Base-by-base conservation (phyloP, 2,888 invertebrate genomes). In the Ametastegia equiseti region DNA sequence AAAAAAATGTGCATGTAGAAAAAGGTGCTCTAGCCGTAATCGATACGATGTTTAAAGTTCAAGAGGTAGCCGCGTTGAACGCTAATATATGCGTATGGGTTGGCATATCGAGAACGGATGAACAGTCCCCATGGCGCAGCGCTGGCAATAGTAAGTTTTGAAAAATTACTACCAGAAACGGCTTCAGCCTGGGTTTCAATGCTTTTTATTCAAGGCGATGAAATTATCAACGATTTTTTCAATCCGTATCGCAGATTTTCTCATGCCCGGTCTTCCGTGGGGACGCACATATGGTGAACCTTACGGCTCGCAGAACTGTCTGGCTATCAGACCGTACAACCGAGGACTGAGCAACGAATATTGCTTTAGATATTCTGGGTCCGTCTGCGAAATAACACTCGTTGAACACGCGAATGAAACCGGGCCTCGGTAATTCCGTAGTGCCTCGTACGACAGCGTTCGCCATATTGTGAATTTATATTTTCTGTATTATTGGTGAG, bases 21-120 rank as follows among this genome's bases (percentile, higher is more conserved):
- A 54, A 75, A 30, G 23, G 23, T 36, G 75, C 75, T 36, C 27
- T 75, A 15, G 75, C 75, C n/a, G 19, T 75, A 39, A 54, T 75
- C 54, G 75, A 75, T 9, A 54, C 11, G 36, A 54, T 36, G 50
- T 19, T 19, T 2, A 50, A 75, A 15, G 47, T 71, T 47, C 13
- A 27, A 27, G 15, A 45, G 6, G 1, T 71, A 9, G 47, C 27
- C 15, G 7, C 0, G 6, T 2, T 47, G 71, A 71, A 71, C 13
- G 36, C 45, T 27, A 69, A 47, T n/a, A 27, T n/a, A 15, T 71
- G 47, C 30, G 71, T 47, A 5, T 71, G 71, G 71, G n/a, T 45
- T 9, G 71, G 71, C 0, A 30, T 71, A 36, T 71, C 42, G 13
- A 45, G 71, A 6, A 7, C 47, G 6, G 9, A 27, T 0, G 6